Evolutionary conservation across 2,888 invertebrate species (phyloP).

Genomic region (Trissolcus brochymenae): DNA sequence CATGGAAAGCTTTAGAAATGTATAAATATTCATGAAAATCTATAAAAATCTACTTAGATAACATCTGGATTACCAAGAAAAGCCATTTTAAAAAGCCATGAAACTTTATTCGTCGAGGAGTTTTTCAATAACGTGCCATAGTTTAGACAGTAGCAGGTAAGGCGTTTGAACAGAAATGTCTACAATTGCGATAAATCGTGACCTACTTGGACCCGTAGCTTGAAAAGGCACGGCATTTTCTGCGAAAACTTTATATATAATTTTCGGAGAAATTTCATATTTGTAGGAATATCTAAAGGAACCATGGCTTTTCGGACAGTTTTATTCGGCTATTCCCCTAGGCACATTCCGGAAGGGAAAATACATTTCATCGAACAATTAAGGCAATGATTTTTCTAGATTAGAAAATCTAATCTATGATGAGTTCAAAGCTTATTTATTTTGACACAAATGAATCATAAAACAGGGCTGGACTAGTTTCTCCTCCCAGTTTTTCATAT

Average conservation of each 20-base stretch:
- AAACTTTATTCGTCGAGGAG: conserved; percentile 45
- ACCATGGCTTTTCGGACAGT: conserved; percentile 17
- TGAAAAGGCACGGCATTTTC: conserved; percentile 20
- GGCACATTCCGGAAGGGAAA: conserved; percentile 28
- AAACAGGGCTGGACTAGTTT: background rate
- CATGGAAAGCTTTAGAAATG: conserved; percentile 36
- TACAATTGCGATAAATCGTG: conserved; percentile 47
- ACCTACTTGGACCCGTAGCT: conserved; percentile 17
- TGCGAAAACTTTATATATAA: conserved; percentile 35
- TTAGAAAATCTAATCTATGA: conserved; percentile 6
- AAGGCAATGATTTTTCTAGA: conserved; percentile 13
- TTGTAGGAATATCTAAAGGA: conserved; percentile 33
- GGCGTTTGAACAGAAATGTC: conserved; percentile 44
- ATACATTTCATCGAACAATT: conserved; percentile 31
- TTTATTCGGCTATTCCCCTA: conserved; percentile 37
- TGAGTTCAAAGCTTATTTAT: conserved; percentile 9
- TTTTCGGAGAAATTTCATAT: conserved; percentile 37
- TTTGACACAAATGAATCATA: conserved; percentile 10
- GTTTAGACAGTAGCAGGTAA: conserved; percentile 46
- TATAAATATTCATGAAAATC: conserved; percentile 54
- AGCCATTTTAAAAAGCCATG: conserved; percentile 46
- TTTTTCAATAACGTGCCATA: conserved; percentile 52
- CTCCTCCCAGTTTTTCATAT: background rate
- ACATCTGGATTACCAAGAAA: conserved; percentile 45
- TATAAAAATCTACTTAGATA: conserved; percentile 45